phyloP scores from a whole-genome alignment of 2,888 invertebrate genomes.

The Aquatica leii region DNA sequence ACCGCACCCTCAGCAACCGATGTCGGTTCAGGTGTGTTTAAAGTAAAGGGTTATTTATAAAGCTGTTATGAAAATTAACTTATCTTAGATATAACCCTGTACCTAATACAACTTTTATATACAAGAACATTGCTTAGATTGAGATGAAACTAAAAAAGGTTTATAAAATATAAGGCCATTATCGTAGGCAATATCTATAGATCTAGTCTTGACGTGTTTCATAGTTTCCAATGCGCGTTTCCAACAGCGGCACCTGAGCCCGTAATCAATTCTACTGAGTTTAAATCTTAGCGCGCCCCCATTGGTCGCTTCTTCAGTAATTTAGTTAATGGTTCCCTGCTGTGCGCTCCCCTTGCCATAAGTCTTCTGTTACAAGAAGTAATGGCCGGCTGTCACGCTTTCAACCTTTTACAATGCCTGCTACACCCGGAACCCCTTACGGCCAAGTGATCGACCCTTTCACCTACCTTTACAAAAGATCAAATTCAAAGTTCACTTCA shows the following conservation, averaged over 20 bases:
- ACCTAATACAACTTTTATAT: too few relatives aligned
- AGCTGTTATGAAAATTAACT: too few relatives aligned
- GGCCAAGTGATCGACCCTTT: slow-evolving; percentile 30
- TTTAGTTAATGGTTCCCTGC: slow-evolving; percentile 63
- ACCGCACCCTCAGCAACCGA: too few relatives aligned
- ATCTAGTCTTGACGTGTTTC: slow-evolving; percentile 43
- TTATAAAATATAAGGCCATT: slow-evolving; percentile 33
- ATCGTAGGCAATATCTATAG: slow-evolving; percentile 41
- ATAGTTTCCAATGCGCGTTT: slow-evolving; percentile 45
- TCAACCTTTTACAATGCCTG: slow-evolving; percentile 54
- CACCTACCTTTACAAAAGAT: slow-evolving; percentile 25
- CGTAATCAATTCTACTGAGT: slow-evolving; percentile 59
- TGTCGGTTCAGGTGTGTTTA: too few relatives aligned
- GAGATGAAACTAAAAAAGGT: slow-evolving; percentile 30
- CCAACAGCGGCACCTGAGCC: slow-evolving; percentile 57
- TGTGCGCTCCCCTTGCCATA: slow-evolving; percentile 58
- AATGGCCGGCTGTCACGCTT: slow-evolving; percentile 63
- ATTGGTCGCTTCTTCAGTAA: slow-evolving; percentile 60
- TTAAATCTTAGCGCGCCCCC: slow-evolving; percentile 58
- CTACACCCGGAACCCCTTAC: slow-evolving; percentile 42
- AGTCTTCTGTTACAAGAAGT: slow-evolving; percentile 61
- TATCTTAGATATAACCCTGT: too few relatives aligned
- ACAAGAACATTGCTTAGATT: slow-evolving; percentile 11
- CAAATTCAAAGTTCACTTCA: slow-evolving; percentile 8
- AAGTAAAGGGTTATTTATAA: too few relatives aligned